phyloP scores from a whole-genome alignment of 2,797 vertebrate genomes.

The Cynodonichthys magdalenae region DNA sequence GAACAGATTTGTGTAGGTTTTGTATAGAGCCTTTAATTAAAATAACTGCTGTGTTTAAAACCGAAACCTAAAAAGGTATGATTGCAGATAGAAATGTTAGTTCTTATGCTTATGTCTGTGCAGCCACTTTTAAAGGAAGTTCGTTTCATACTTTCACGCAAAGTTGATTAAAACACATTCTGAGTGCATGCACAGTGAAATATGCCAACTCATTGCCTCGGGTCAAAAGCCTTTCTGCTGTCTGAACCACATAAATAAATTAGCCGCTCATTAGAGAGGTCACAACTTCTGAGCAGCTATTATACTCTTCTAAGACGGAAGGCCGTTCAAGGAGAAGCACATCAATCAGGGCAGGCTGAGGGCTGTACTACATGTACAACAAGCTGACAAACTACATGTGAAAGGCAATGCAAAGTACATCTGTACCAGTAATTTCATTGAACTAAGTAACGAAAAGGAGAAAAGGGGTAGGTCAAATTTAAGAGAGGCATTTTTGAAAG shows the following conservation, averaged over 20 bases:
- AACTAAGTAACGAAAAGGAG: neutral
- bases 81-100: no score
- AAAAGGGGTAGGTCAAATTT: no score
- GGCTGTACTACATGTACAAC: slow-evolving; percentile 5
- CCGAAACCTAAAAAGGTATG: no score
- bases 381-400: neutral
- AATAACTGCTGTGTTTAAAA: no score
- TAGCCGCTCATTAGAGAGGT: slow-evolving; percentile 54
- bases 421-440: neutral
- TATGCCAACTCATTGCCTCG: slow-evolving; percentile 39
- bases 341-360: slow-evolving; percentile 24
- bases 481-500: neutral
- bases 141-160: neutral
- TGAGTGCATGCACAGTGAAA: slow-evolving; percentile 24
- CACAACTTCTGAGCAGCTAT: slow-evolving; percentile 29
- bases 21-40: no score
- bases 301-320: slow-evolving; percentile 8
- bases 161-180: slow-evolving; percentile 30
- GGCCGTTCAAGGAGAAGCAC: slow-evolving; percentile 32
- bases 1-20: no score
- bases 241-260: slow-evolving; percentile 44
- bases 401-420: neutral
- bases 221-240: slow-evolving; percentile 11
- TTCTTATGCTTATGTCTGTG: no score
- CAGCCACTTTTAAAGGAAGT: neutral